These are phyloP conservation scores for Gila orcuttii DNA, from an alignment of 2,113 vertebrate genomes.

Conservation along the genomic window DNA sequence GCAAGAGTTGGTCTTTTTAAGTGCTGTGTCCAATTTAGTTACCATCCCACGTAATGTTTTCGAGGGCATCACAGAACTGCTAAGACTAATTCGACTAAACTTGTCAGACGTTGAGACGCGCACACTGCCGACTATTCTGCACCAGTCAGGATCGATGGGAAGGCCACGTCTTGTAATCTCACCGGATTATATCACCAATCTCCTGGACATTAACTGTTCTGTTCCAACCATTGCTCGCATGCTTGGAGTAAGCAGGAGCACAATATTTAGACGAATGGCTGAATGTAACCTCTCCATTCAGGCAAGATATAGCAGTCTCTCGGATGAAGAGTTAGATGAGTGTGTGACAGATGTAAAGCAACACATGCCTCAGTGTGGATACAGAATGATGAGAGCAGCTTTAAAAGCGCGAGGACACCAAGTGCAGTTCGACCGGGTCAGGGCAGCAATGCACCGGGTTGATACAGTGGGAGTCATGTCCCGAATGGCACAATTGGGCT, in stretches of 20 bases:
- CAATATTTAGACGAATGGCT: not conserved
- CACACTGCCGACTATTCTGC: not conserved
- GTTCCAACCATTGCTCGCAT: not conserved
- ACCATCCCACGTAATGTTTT: not conserved
- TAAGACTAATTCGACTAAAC: not conserved
- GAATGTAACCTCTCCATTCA: not conserved
- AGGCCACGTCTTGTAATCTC: not conserved
- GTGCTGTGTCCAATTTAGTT: slow-evolving; percentile 23
- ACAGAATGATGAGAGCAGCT: slow-evolving; percentile 11
- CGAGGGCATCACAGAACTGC: not conserved
- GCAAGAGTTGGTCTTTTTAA: slow-evolving; percentile 35
- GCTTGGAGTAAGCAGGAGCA: not conserved
- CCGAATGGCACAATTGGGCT: not conserved
- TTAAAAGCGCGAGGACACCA: not conserved
- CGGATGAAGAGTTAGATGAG: not conserved
- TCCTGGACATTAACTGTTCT: not conserved
- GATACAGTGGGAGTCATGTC: not conserved
- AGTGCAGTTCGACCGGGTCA: not conserved
- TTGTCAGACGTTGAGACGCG: not conserved
- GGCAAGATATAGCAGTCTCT: slow-evolving; percentile 14
- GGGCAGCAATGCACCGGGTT: not conserved
- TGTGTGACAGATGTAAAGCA: not conserved
- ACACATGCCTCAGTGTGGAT: not conserved
- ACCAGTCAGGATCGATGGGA: not conserved
- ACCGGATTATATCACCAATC: not conserved